These are phyloP conservation scores for Gallinago paraguaiae DNA, from an alignment of 2,113 vertebrate genomes.

Conservation along the genomic window DNA sequence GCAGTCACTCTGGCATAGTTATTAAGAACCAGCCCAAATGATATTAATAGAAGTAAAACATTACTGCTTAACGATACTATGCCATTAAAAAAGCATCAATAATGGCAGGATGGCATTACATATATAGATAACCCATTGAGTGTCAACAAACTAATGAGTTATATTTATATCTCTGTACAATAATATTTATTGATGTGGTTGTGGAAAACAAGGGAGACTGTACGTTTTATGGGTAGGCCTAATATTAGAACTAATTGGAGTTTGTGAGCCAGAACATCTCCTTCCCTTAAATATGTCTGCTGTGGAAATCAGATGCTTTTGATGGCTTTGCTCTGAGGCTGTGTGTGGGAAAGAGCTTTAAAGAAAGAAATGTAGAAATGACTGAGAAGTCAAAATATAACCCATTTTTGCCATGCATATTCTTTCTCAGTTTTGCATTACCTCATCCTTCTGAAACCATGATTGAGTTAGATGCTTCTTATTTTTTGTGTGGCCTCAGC, in stretches of 20 bases:
- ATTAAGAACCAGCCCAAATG: slow-evolving; percentile 34
- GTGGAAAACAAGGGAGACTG: slow-evolving; percentile 34
- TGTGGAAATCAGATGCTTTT: not conserved
- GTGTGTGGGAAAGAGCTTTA: not conserved
- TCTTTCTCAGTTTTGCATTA: not conserved
- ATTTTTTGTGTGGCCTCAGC: not conserved
- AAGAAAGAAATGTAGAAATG: not conserved
- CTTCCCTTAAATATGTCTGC: slow-evolving; percentile 21
- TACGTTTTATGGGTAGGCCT: slow-evolving; percentile 34
- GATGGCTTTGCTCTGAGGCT: not conserved
- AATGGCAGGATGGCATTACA: slow-evolving; percentile 39
- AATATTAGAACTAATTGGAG: slow-evolving; percentile 59
- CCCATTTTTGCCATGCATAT: not conserved
- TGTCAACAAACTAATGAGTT: slow-evolving; percentile 60
- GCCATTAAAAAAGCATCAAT: slow-evolving; percentile 58
- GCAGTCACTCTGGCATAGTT: not conserved
- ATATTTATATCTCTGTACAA: slow-evolving; percentile 53
- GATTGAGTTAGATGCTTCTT: not conserved
- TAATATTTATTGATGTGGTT: slow-evolving; percentile 53
- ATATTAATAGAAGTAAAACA: slow-evolving; percentile 65
- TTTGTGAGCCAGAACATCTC: slow-evolving; percentile 43
- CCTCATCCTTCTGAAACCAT: not conserved
- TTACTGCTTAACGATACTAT: slow-evolving; percentile 38
- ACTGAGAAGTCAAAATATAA: not conserved
- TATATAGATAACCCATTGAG: slow-evolving; percentile 16